phyloP scores from a whole-genome alignment of 2,888 invertebrate genomes.

The Bugula neritina region DNA sequence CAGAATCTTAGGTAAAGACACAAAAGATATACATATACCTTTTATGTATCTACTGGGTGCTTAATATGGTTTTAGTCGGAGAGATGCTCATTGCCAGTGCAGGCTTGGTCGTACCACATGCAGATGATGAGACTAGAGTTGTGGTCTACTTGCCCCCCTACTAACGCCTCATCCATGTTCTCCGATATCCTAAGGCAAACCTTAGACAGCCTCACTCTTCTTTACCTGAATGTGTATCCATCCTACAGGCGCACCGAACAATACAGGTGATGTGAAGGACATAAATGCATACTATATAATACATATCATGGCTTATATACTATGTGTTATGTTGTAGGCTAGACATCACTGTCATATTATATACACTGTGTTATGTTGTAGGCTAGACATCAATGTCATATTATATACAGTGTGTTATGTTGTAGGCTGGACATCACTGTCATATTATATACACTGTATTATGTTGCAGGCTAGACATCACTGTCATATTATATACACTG shows the following conservation, averaged over 20 bases:
- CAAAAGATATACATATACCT: no score
- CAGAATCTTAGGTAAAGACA: no score
- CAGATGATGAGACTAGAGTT: conserved; percentile 41
- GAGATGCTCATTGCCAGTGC: conserved; percentile 46
- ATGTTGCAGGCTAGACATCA: neutral
- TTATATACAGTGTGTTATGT: conserved; percentile 18
- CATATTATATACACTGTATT: conserved; percentile 30
- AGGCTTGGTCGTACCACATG: conserved; percentile 50
- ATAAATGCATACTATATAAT: neutral
- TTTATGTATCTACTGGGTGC: no score
- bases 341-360: conserved; percentile 41
- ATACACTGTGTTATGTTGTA: neutral
- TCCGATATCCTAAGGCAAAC: conserved; percentile 43
- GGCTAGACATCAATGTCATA: neutral
- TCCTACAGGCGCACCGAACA: conserved; percentile 42
- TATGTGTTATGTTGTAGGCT: conserved; percentile 37
- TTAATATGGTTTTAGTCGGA: conserved; percentile 50
- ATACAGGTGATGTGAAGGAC: conserved; percentile 39
- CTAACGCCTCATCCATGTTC: conserved; percentile 42
- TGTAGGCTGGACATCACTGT: conserved; percentile 42
- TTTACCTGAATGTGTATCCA: conserved; percentile 44
- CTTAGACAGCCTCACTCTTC: conserved; percentile 39
- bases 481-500: neutral
- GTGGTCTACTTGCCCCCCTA: conserved; percentile 46
- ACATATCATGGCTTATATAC: neutral